These are phyloP conservation scores for Holacanthella duospinosa DNA, from an alignment of 2,888 invertebrate genomes.

Conservation along the genomic window DNA sequence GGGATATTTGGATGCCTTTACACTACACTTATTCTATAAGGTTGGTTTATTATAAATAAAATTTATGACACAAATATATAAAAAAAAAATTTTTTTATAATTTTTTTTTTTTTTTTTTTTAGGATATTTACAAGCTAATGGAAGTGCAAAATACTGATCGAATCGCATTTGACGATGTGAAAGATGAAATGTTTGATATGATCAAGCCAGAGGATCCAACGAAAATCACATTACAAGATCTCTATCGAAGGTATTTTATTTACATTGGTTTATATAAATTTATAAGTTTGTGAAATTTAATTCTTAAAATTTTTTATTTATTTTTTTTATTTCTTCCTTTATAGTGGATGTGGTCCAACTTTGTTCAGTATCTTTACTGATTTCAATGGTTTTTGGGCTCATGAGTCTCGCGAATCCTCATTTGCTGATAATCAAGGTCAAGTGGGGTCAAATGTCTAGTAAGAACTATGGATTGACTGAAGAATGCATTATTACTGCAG, in stretches of 20 bases:
- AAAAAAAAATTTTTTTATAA: too few species aligned
- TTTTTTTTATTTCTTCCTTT: slow-evolving; percentile 32
- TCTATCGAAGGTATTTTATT: slow-evolving; percentile 55
- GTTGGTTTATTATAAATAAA: slow-evolving; percentile 44
- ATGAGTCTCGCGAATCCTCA: slow-evolving; percentile 74
- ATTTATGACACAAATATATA: too few species aligned
- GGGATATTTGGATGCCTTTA: slow-evolving; percentile 80
- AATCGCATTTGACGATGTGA: slow-evolving; percentile 84
- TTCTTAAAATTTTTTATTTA: slow-evolving; percentile 12
- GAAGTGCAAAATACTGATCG: slow-evolving; percentile 71
- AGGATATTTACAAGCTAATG: slow-evolving; percentile 88
- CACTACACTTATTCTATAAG: slow-evolving; percentile 84
- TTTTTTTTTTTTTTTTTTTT: slow-evolving; percentile 32
- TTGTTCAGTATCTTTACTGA: slow-evolving; percentile 88
- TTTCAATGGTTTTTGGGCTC: slow-evolving; percentile 91
- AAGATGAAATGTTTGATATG: slow-evolving; percentile 98
- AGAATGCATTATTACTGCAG: too few species aligned
- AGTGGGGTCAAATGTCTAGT: too few species aligned
- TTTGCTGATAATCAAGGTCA: slow-evolving; percentile 40
- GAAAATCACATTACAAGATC: slow-evolving; percentile 74
- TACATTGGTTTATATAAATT: too few species aligned
- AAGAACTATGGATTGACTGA: too few species aligned
- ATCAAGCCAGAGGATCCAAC: slow-evolving; percentile 75
- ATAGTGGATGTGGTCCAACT: slow-evolving; percentile 83
- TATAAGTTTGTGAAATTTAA: not conserved